Base-by-base conservation (phyloP, 2,888 invertebrate species). In the Digitonthophagus gazella region DNA sequence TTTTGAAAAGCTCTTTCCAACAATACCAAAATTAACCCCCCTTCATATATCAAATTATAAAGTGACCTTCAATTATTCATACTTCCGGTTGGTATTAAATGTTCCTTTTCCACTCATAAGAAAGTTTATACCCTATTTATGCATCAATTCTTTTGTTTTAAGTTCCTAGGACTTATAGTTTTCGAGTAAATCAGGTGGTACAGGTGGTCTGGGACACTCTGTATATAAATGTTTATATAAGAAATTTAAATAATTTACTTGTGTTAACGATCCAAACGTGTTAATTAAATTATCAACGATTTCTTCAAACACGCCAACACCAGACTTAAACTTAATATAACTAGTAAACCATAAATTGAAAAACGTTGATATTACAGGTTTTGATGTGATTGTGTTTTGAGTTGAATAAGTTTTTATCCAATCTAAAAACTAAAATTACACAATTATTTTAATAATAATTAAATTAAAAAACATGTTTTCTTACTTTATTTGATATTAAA, bases 191-290 rank as follows among this genome's bases (percentile, higher is more conserved):
- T n/a, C n/a, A n/a, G n/a, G n/a, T n/a, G n/a, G n/a, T n/a, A n/a
- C n/a, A n/a, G n/a, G n/a, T n/a, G n/a, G n/a, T n/a, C n/a, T n/a
- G n/a, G n/a, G n/a, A n/a, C n/a, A n/a, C n/a, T n/a, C n/a, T n/a
- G n/a, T n/a, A n/a, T n/a, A n/a, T n/a, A n/a, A n/a, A n/a, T n/a
- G n/a, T n/a, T n/a, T n/a, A n/a, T 58, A 15, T n/a, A 6, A 44
- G 2, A 15, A 15, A n/a, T n/a, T n/a, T n/a, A n/a, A n/a, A n/a
- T 19, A 15, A 65, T 64, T 66, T 79, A 85, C 85, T 71, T 83
- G 82, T 73, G 82, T 82, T 56, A 85, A 79, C 15, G 81, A 80
- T 16, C 84, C 86, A 65, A 84, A 78, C 72, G 82, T 75, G 64
- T 79, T 76, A 20, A 83, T 83, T 54, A 87, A 73, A 71, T 83